Percentiles rank a stretch among this genome's conserved stretches.
Conservation (phyloP, 2,797 vertebrate species). For the Protonibea diacanthus region DNA sequence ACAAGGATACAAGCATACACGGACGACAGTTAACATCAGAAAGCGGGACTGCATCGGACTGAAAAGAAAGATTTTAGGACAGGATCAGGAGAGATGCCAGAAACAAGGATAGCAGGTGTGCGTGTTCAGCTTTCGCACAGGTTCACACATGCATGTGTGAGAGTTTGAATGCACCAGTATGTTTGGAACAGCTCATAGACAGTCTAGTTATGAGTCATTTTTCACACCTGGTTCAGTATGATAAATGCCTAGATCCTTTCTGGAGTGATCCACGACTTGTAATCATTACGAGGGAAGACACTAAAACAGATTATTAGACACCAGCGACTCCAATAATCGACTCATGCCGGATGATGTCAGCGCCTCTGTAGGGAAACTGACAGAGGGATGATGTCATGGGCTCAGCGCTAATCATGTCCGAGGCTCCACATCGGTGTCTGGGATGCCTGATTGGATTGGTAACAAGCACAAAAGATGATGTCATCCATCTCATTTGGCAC, state of each 20-base stretch:
- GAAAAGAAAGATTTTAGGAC: not conserved
- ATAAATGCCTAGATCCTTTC: conserved; percentile 46
- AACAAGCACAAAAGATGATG: conserved; percentile 73
- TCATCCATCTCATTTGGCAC: conserved; percentile 77
- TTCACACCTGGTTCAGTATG: conserved; percentile 71
- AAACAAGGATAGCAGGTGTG: conserved; percentile 19
- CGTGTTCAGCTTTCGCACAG: conserved; percentile 23
- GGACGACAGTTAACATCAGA: not conserved
- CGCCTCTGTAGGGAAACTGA: conserved; percentile 49
- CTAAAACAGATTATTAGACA: conserved; percentile 61
- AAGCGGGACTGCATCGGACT: not conserved
- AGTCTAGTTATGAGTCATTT: conserved; percentile 65
- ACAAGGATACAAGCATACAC: not conserved
- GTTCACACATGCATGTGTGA: conserved; percentile 37
- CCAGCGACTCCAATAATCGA: conserved; percentile 59
- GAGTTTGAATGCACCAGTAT: conserved; percentile 19
- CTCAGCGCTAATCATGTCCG: conserved; percentile 65
- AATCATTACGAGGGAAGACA: conserved; percentile 48
- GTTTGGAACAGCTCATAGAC: conserved; percentile 35
- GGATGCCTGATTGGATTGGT: conserved; percentile 69
- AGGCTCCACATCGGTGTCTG: conserved; percentile 61
- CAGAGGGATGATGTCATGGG: conserved; percentile 67
- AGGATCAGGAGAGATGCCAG: not conserved
- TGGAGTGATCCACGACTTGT: conserved; percentile 30
- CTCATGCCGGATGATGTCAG: conserved; percentile 76